Percentiles rank a stretch among this genome's conserved stretches.
Conservation (phyloP, 2,113 vertebrate species). For the Lampris megalopsis region DNA sequence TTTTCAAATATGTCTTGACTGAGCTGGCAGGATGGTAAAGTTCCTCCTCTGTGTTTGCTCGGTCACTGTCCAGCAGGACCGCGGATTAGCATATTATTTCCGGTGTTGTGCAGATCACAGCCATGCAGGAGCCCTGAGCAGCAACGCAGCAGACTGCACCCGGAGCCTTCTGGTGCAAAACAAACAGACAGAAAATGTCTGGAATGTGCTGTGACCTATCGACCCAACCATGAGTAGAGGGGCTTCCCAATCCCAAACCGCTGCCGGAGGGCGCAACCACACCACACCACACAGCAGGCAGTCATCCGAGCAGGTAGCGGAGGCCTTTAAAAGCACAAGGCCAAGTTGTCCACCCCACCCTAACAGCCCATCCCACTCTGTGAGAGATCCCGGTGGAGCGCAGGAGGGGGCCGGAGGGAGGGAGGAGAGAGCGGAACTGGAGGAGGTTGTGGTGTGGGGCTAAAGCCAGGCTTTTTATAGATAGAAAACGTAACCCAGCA, state of each 20-base stretch:
- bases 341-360: slow-evolving; percentile 11
- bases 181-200: slow-evolving; percentile 73
- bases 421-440: slow-evolving; percentile 16
- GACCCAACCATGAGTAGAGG: slow-evolving; percentile 64
- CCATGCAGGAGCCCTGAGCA: slow-evolving; percentile 29
- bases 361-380: slow-evolving; percentile 16
- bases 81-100: slow-evolving; percentile 8
- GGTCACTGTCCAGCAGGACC: background rate
- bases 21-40: background rate
- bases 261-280: slow-evolving; percentile 57
- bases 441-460: slow-evolving; percentile 13
- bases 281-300: slow-evolving; percentile 38
- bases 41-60: background rate
- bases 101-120: slow-evolving; percentile 65
- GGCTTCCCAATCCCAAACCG: slow-evolving; percentile 44
- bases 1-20: background rate
- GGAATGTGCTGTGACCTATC: slow-evolving; percentile 74
- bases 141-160: slow-evolving; percentile 46
- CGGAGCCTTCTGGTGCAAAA: slow-evolving; percentile 68
- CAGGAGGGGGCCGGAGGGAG: slow-evolving; percentile 13
- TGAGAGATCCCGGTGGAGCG: slow-evolving; percentile 42
- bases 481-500: slow-evolving; percentile 43
- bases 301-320: slow-evolving; percentile 6
- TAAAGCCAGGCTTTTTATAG: slow-evolving; percentile 29
- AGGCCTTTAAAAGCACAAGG: slow-evolving; percentile 54